Percentiles rank a stretch among this genome's conserved stretches.
Evolutionary conservation across 2,113 vertebrate genomes (phyloP).

Genomic region (Crotalus helleri): DNA sequence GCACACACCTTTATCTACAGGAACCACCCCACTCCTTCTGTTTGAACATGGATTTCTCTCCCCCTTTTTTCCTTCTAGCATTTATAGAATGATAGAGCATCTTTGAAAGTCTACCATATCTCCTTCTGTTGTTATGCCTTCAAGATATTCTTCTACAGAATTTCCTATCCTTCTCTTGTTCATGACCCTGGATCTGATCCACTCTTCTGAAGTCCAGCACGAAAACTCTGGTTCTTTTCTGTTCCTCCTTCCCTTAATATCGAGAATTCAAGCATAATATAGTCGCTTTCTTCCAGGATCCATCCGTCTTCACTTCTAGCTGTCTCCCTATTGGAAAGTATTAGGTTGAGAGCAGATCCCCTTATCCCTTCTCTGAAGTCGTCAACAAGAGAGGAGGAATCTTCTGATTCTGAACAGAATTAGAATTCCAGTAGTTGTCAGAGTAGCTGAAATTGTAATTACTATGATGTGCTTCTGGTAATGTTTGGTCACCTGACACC

Average conservation of each 20-base stretch:
- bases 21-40: neutral
- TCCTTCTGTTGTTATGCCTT: neutral
- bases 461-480: neutral
- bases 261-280: neutral
- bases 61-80: neutral
- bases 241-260: neutral
- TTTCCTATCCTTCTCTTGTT: neutral
- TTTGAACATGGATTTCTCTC: neutral
- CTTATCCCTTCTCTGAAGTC: neutral
- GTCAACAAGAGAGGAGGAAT: neutral
- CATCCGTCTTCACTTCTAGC: neutral
- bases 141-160: neutral
- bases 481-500: neutral
- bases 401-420: neutral
- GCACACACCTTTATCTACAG: neutral
- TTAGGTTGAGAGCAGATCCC: neutral
- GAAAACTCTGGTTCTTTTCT: neutral
- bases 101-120: neutral
- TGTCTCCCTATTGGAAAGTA: neutral
- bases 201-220: neutral
- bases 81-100: neutral
- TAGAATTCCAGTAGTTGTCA: neutral
- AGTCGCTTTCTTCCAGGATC: neutral
- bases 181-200: neutral
- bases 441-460: neutral